Percentiles rank a stretch among this genome's conserved stretches.
Conservation (phyloP, 2,888 invertebrate genomes). For the Ophion ventricosus region DNA sequence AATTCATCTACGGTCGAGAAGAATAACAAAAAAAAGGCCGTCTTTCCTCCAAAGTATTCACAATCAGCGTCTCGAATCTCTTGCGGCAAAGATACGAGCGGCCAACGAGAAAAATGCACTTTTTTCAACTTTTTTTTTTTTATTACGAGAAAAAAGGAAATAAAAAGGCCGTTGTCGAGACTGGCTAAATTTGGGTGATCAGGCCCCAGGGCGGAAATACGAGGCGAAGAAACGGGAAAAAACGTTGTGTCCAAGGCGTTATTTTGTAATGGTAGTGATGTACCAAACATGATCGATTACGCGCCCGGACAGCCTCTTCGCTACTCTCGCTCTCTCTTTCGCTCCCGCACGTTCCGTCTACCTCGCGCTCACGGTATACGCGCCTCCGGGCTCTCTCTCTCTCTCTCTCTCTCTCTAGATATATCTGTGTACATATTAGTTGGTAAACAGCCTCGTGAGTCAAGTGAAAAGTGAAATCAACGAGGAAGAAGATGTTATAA, state of each 20-base stretch:
- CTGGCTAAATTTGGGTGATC: neutral
- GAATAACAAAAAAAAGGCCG: neutral
- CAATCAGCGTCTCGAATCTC: neutral
- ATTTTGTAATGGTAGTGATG: no score
- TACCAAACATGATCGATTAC: conserved; percentile 22
- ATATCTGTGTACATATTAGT: neutral
- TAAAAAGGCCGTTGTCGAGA: conserved; percentile 8
- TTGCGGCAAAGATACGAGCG: neutral
- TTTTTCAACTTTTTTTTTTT: neutral
- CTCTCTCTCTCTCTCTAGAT: neutral
- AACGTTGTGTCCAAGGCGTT: neutral
- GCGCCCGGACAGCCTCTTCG: neutral
- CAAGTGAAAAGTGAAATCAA: conserved; percentile 66
- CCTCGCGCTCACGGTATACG: neutral
- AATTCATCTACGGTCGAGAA: neutral
- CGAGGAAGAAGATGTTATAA: conserved; percentile 63
- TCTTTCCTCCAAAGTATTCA: neutral
- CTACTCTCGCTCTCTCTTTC: neutral
- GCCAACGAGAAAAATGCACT: neutral
- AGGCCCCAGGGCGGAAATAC: conserved; percentile 10
- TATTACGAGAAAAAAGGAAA: neutral
- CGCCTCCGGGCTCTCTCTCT: no score
- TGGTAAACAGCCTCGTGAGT: conserved; percentile 29
- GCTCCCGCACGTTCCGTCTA: neutral
- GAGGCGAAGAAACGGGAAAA: neutral